Evolutionary conservation across 2,113 vertebrate species (phyloP), one percentile per base, ranked within the genome.

Genomic region (Zapus hudsonius): DNA sequence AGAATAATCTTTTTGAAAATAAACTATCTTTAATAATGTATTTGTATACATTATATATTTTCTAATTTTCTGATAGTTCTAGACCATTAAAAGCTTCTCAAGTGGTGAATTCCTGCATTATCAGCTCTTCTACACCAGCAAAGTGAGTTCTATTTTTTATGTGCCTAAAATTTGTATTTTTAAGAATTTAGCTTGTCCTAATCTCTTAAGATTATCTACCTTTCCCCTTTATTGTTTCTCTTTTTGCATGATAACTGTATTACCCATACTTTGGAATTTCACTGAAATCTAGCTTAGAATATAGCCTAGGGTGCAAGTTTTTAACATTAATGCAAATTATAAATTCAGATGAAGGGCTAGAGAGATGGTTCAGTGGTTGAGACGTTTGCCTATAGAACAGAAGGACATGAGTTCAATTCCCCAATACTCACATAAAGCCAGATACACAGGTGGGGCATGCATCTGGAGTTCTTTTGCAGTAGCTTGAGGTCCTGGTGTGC

Each of bases 41-140:
- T 96, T 93, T 97, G 42, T 90, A 84, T 96, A 93, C 81, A 82
- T 96, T 96, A 89, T 73, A 79, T 98, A 96, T 97, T 93, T 91
- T 97, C 97, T 96, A 87, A 64, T 97, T 96, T 96, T 95, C 97
- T 98, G 94, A 95, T 98, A 99, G 99, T 95, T 98, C 98, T 91
- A 98, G 99, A 97, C 99, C 99, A 73, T 98, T 99, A 95, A 99
- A 99, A 98, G 98, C 98, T 7, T 99, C 99, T 57, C 99, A 99
- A 87, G 98, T 98, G 86, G 98, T 99, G 96, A 99, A 99, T 98
- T 99, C 98, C 84, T 98, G 98, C 96, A 97, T 98, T 95, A 85
- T 97, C 97, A 98, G 96, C 96, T 98, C 98, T 91, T 98, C 98
- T 81, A 97, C 98, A 70, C 97, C 98, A 88, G 97, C 97, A 95